Base-by-base conservation (phyloP, 2,797 vertebrate species). In the Cossypha polioptera region DNA sequence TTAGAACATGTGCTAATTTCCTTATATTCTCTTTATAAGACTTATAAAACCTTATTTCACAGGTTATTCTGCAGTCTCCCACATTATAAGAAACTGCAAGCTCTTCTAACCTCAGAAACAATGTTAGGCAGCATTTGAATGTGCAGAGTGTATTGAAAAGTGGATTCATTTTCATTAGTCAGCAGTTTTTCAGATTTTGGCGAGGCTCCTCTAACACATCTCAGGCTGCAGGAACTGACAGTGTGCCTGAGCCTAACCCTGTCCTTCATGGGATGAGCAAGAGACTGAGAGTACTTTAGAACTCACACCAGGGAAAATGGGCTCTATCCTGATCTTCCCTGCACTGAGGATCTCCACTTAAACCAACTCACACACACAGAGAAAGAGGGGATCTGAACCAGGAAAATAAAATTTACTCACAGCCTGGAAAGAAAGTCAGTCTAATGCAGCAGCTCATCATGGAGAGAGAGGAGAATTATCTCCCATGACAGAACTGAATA, bases 211-310 rank as follows among this genome's bases (percentile, higher is more conserved):
- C 36, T 59, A 45, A 20, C 20, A 7, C 15, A 25, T 45, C 69
- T 55, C 28, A 61, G 61, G n/a, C 33, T 43, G 47, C 80, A 78
- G 51, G 33, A 90, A n/a, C 43, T 88, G 85, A 47, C 24, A 58
- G n/a, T 10, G 20, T 62, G 15, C 15, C 47, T 29, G 9, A 68
- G 5, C 62, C 62, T 42, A 10, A 55, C 35, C 40, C 31, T 53
- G 51, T 40, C 42, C 61, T 45, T 55, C 21, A 14, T 11, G 58
- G 0, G 1, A 29, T 26, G 18, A 59, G 16, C 31, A 42, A 73
- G 51, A 69, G 38, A 48, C 28, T 0, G 0, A 58, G 35, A 66
- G 4, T 7, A 5, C 10, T 72, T 43, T 2, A 25, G 54, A 74
- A 7, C 9, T 76, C 54, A 33, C 38, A 59, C 13, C 1, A 20